phyloP scores from a whole-genome alignment of 2,888 invertebrate genomes.

The Heteromurus nitidus region DNA sequence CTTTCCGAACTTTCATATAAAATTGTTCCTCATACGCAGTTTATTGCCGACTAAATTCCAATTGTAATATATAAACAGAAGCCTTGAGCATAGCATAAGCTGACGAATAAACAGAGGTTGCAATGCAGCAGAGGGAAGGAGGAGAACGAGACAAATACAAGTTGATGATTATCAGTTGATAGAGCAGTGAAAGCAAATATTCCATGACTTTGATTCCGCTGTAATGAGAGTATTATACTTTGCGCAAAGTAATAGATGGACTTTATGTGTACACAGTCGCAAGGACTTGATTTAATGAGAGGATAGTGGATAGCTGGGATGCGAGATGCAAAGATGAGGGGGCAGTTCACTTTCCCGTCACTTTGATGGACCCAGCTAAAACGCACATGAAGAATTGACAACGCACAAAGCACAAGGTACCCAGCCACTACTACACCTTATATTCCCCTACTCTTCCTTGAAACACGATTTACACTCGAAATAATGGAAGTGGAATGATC shows the following conservation, averaged over 20 bases:
- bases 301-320: conserved; percentile 46
- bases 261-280: conserved; percentile 23
- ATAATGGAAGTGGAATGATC: background rate
- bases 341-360: background rate
- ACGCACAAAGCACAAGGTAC: too few relatives aligned
- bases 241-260: background rate
- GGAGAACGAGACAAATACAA: conserved; percentile 21
- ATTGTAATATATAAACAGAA: too few relatives aligned
- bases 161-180: conserved; percentile 19
- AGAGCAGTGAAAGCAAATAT: conserved; percentile 16
- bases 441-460: too few relatives aligned
- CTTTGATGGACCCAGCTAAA: too few relatives aligned
- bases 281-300: conserved; percentile 51
- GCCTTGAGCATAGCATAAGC: too few relatives aligned
- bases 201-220: background rate
- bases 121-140: conserved; percentile 21
- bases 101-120: conserved; percentile 29
- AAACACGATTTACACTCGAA: too few relatives aligned
- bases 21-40: too few relatives aligned
- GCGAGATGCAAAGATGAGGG: conserved; percentile 54
- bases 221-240: conserved; percentile 3
- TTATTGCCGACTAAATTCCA: too few relatives aligned
- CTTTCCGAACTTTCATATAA: too few relatives aligned
- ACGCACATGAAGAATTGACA: too few relatives aligned
- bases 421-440: background rate